Percentiles rank a stretch among this genome's conserved stretches.
phyloP scores from a whole-genome alignment of 1,140 invertebrate genomes.

The Brachionus plicatilis region DNA sequence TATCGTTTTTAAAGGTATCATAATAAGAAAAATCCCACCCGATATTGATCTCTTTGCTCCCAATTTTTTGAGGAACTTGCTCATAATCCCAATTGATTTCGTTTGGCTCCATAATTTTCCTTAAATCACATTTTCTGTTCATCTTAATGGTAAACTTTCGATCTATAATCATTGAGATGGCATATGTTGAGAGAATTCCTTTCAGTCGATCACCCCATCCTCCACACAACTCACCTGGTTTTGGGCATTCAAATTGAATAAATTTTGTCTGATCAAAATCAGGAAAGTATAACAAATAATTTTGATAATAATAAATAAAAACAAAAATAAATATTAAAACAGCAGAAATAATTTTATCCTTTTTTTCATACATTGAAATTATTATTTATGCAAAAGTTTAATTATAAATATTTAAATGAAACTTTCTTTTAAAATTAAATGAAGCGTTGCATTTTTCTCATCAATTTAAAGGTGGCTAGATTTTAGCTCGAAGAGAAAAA shows the following conservation, averaged over 20 bases:
- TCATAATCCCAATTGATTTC: background rate
- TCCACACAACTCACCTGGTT: background rate
- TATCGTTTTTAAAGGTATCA: background rate
- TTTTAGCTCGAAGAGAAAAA: too few species aligned
- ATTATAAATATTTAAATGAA: too few species aligned
- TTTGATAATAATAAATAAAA: too few species aligned
- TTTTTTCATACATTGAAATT: too few species aligned
- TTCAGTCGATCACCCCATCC: background rate
- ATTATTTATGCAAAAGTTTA: too few species aligned
- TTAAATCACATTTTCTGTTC: background rate
- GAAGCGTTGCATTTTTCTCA: too few species aligned
- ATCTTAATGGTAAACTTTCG: constrained; percentile 10
- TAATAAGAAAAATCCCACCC: background rate
- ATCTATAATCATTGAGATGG: background rate
- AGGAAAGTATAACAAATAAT: background rate
- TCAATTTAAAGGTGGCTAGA: too few species aligned
- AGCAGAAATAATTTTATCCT: too few species aligned
- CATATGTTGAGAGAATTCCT: constrained; percentile 2
- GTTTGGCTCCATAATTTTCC: background rate
- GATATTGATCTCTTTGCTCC: background rate
- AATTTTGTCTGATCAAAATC: background rate
- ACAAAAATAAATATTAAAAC: too few species aligned
- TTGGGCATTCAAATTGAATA: background rate
- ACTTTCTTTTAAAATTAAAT: too few species aligned
- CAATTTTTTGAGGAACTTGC: background rate